Conservation (phyloP, 2,113 vertebrate species). For the Gnathonemus longibarbis region DNA sequence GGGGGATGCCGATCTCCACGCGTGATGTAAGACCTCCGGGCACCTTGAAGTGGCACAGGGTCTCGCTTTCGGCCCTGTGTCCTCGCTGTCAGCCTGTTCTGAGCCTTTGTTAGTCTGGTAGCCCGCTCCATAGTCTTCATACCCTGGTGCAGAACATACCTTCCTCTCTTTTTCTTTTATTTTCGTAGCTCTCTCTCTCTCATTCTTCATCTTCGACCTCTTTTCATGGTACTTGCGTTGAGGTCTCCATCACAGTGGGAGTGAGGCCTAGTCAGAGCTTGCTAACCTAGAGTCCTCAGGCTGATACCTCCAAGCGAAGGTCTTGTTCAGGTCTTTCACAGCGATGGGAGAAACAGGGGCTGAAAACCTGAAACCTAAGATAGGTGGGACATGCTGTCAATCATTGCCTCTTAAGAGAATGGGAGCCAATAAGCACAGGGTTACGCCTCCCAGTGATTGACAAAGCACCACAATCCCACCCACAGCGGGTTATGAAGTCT, state of each 20-base stretch:
- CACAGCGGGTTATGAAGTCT: background rate
- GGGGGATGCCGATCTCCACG: conserved; percentile 55
- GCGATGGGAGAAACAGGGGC: background rate
- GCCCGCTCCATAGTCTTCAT: background rate
- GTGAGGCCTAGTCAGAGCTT: background rate
- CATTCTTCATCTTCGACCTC: conserved; percentile 23
- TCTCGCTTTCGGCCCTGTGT: background rate
- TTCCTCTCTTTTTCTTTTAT: conserved; percentile 19
- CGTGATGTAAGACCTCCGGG: conserved; percentile 51
- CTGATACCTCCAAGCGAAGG: background rate
- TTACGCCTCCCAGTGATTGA: background rate
- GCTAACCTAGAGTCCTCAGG: background rate
- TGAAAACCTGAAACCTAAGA: background rate
- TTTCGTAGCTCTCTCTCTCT: conserved; percentile 45
- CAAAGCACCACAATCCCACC: background rate
- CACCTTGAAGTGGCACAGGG: background rate
- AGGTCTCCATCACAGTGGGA: background rate
- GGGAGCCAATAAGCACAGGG: background rate
- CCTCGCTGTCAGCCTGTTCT: background rate
- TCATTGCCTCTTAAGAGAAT: background rate
- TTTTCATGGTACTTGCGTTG: background rate
- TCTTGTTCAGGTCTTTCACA: background rate
- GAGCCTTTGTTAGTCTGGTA: background rate
- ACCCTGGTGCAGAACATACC: background rate
- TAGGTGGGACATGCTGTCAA: background rate